phyloP scores from a whole-genome alignment of 2,797 vertebrate genomes.

The Helicolenus hilgendorfi region DNA sequence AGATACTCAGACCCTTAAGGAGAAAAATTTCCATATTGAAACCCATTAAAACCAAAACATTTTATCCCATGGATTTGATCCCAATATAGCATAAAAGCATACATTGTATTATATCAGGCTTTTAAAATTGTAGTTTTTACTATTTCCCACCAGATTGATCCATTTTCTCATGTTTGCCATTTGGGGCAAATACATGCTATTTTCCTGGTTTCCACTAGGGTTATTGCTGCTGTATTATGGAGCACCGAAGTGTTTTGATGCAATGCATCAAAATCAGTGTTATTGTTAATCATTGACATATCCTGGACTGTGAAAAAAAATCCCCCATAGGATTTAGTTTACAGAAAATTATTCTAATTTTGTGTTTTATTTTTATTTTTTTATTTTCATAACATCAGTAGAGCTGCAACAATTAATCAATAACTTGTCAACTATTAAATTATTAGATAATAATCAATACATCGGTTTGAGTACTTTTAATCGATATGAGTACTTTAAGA shows the following conservation, averaged over 20 bases:
- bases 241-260: not conserved
- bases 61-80: not conserved
- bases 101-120: not conserved
- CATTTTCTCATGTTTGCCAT: not conserved
- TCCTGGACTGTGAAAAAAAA: not conserved
- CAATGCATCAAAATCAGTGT: not conserved
- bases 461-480: no score
- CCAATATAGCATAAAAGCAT: not conserved
- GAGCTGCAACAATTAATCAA: not conserved
- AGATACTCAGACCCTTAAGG: not conserved
- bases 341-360: not conserved
- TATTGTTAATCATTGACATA: not conserved
- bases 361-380: not conserved
- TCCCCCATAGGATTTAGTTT: not conserved
- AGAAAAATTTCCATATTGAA: not conserved
- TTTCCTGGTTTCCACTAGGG: not conserved
- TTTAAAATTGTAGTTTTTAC: not conserved
- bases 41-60: not conserved
- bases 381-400: no score
- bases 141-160: accelerated
- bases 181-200: not conserved
- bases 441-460: no score
- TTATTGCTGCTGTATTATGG: not conserved
- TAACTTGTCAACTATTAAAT: no score
- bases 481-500: no score